Conservation (phyloP, 2,888 invertebrate species). For the Pyrocoelia pectoralis region DNA sequence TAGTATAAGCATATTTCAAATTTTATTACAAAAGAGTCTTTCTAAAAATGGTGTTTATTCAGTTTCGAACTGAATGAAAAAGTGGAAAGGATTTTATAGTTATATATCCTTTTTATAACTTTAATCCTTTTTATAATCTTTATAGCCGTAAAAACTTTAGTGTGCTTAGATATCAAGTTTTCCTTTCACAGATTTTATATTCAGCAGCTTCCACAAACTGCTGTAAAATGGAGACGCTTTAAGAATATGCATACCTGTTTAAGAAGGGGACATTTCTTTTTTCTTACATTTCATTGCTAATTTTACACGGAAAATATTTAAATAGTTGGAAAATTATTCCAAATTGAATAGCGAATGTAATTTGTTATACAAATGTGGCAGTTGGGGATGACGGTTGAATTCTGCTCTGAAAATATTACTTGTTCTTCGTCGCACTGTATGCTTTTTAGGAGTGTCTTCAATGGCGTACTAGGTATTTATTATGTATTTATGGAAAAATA, state of each 20-base stretch:
- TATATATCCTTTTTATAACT: constrained; percentile 29
- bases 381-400: too few relatives aligned
- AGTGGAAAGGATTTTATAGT: constrained; percentile 22
- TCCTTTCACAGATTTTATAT: constrained; percentile 33
- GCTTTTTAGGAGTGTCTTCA: too few relatives aligned
- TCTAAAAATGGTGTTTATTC: constrained; percentile 26
- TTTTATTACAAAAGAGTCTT: constrained; percentile 26
- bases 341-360: too few relatives aligned
- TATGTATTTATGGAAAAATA: too few relatives aligned
- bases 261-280: neutral
- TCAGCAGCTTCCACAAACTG: constrained; percentile 25
- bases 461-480: too few relatives aligned
- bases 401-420: too few relatives aligned
- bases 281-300: neutral
- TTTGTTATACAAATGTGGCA: too few relatives aligned
- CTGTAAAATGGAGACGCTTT: constrained; percentile 29
- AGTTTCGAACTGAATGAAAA: constrained; percentile 18
- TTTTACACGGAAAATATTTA: too few relatives aligned
- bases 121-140: constrained; percentile 36
- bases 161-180: constrained; percentile 35
- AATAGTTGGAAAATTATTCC: too few relatives aligned
- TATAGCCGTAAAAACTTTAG: constrained; percentile 33
- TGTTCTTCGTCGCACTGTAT: too few relatives aligned
- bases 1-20: constrained; percentile 26
- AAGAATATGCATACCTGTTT: constrained; percentile 15